A percentile compares a stretch with the other conserved stretches of the same genome.
phyloP scores from a whole-genome alignment of 92 coral and sea anemone genomes.

The Hydrozoanthus gracilis region DNA sequence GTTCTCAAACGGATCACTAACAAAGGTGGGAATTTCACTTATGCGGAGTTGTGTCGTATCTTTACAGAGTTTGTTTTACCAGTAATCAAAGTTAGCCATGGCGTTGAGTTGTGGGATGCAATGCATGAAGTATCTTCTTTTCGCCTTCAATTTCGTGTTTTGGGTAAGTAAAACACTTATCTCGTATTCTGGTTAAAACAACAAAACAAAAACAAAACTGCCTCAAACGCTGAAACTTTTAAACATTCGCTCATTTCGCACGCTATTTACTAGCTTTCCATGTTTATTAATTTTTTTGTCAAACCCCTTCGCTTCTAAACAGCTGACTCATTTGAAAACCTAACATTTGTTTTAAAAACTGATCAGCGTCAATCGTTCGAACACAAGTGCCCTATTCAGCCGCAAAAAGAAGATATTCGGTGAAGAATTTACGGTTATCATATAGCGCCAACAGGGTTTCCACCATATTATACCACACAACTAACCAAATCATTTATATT shows the following conservation, averaged over 20 bases:
- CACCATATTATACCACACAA: neutral
- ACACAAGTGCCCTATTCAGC: neutral
- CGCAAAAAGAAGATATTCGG: neutral
- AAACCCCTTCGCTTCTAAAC: conserved; percentile 14
- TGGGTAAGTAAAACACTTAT: conserved; percentile 77
- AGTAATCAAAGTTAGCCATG: conserved; percentile 25
- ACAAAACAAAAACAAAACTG: neutral
- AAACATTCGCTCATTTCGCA: neutral
- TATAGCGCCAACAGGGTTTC: neutral
- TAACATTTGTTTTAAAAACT: conserved; percentile 37
- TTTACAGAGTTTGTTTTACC: neutral
- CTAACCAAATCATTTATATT: neutral
- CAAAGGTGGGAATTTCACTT: neutral
- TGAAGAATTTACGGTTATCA: too few relatives aligned
- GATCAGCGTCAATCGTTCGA: neutral
- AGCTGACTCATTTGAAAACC: conserved; percentile 20
- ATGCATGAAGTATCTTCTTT: conserved; percentile 93
- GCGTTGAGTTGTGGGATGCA: conserved; percentile 94
- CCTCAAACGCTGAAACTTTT: neutral
- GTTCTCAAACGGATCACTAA: neutral
- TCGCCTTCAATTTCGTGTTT: conserved; percentile 93
- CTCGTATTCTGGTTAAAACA: neutral
- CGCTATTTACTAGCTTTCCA: conserved; percentile 10
- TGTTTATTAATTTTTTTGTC: conserved; percentile 53
- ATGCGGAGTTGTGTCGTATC: neutral